Evolutionary conservation across 2,888 invertebrate genomes (phyloP), one percentile per base, ranked within the genome.

Genomic region (Lacanobia oleracea): DNA sequence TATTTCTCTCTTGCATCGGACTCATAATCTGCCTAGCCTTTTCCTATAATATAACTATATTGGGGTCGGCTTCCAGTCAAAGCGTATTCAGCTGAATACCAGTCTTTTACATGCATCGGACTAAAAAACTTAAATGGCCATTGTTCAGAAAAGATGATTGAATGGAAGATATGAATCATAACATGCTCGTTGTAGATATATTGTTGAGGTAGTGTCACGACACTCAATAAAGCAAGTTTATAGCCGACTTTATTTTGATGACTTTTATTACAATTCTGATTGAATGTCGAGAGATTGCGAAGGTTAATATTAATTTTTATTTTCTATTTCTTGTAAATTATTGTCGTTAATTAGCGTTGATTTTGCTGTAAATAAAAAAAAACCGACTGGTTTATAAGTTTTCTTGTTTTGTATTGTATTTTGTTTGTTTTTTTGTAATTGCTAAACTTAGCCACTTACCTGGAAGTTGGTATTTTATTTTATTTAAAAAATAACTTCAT

Each of bases 201-300:
- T 54, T 62, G n/a, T 23, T 27, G 23, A 66, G 33, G 33, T 33
- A 3, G 33, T 33, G 10, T 79, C 59, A 54, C 43, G 14, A 5
- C 45, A 51, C 10, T 56, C 51, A 54, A 62, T 70, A 54, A 64
- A 77, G 56, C 48, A 45, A 62, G 37, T 40, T 69, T 64, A 81
- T 70, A 10, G 21, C 37, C 1, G 4, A 23, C 21, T 79, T 60
- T 56, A 80, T 64, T 50, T 59, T 54, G 40, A 69, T 51, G 66
- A 56, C 62, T 54, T n/a, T 66, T 40, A 77, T 66, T 65, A 54
- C 70, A 33, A 18, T 63, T 65, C 66, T 77, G 37, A 81, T 81
- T 70, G 16, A 77, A 70, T 60, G 65, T 59, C 14, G 43, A 21
- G 21, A 50, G 64, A 81, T 78, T 57, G 53, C 27, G 2, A 33